These are phyloP conservation scores for Microctonus hyperodae DNA, from an alignment of 2,888 invertebrate species.

Conservation along the genomic window DNA sequence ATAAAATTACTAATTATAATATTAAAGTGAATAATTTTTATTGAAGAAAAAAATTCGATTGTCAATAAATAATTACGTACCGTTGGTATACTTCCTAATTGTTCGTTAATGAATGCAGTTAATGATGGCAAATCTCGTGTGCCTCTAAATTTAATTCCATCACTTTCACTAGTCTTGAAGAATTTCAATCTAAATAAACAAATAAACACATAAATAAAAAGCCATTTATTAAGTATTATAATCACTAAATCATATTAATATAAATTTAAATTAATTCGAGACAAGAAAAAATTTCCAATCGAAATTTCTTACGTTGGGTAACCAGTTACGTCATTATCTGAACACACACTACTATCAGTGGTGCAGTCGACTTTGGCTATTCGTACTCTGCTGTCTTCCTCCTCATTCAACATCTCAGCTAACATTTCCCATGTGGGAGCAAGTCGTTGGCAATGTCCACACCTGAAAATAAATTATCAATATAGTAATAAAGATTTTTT, in stretches of 20 bases:
- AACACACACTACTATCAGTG: constrained; percentile 72
- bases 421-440: constrained; percentile 80
- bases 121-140: constrained; percentile 79
- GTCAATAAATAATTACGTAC: constrained; percentile 43
- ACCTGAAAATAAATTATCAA: no score
- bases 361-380: constrained; percentile 86
- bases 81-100: constrained; percentile 65
- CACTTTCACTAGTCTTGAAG: constrained; percentile 73
- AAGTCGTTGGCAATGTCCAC: constrained; percentile 82
- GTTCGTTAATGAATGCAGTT: constrained; percentile 79
- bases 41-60: not conserved
- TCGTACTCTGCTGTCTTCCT: constrained; percentile 70
- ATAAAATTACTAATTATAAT: no score
- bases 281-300: not conserved
- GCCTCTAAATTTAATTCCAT: constrained; percentile 79
- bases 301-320: constrained; percentile 65
- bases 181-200: constrained; percentile 76
- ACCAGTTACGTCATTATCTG: constrained; percentile 78
- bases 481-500: no score
- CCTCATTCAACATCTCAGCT: constrained; percentile 73
- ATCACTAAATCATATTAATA: not conserved
- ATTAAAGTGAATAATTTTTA: no score
- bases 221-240: no score
- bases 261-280: no score
- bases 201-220: not conserved